Conservation (phyloP, 2,113 vertebrate species). For the Sinosuthora webbiana region DNA sequence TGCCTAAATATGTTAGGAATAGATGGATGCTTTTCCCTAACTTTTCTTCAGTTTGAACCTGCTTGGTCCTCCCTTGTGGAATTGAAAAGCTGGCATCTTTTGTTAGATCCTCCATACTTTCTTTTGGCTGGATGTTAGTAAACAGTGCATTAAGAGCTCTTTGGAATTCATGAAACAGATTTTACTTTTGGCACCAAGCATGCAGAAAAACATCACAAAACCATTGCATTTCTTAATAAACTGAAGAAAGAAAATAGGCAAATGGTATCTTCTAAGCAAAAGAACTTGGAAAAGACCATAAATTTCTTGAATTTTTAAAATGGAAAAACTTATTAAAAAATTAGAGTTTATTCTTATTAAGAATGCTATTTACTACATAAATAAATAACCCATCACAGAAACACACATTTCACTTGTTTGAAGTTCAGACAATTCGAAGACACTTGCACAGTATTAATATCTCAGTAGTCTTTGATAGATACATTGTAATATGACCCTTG, state of each 20-base stretch:
- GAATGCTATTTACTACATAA: not conserved
- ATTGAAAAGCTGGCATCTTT: not conserved
- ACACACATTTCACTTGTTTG: not conserved
- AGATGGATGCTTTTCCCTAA: constrained; percentile 22
- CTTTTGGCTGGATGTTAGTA: not conserved
- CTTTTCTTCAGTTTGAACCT: not conserved
- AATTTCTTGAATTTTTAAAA: not conserved
- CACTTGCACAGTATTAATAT: not conserved
- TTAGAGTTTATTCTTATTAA: not conserved
- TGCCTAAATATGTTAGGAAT: constrained; percentile 45
- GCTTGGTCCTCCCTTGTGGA: not conserved
- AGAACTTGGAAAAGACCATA: not conserved
- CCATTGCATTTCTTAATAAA: not conserved
- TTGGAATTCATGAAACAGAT: not conserved
- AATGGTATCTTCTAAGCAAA: not conserved
- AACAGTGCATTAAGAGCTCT: not conserved
- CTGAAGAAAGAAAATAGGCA: not conserved
- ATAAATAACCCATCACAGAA: not conserved
- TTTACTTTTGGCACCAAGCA: not conserved
- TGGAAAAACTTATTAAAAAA: not conserved
- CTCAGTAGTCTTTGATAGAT: not conserved
- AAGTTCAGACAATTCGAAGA: not conserved
- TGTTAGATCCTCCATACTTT: not conserved
- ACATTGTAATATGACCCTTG: not conserved
- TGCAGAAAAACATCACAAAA: not conserved